These are phyloP conservation scores for Petrocephalus microphthalmus DNA, from an alignment of 2,113 vertebrate genomes.

Conservation along the genomic window DNA sequence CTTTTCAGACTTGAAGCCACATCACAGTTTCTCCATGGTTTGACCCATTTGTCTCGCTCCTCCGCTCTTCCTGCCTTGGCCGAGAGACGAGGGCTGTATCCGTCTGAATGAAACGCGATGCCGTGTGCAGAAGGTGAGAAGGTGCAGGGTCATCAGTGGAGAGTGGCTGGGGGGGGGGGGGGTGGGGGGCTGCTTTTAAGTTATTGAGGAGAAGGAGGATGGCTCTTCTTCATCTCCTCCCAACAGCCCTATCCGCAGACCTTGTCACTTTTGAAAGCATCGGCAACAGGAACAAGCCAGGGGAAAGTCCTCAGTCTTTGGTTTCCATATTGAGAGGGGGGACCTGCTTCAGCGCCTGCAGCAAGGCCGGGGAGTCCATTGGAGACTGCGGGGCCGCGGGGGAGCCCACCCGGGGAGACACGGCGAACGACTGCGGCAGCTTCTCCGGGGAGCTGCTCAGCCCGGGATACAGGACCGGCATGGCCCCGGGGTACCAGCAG, in stretches of 20 bases:
- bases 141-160: neutral
- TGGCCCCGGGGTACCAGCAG: conserved; percentile 83
- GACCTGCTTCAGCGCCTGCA: conserved; percentile 83
- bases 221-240: neutral
- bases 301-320: conserved; percentile 77
- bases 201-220: conserved; percentile 7
- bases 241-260: neutral
- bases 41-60: conserved; percentile 5
- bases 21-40: conserved; percentile 54
- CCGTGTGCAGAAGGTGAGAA: conserved; percentile 16
- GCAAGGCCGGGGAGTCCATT: conserved; percentile 74
- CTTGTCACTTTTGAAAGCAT: neutral
- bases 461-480: conserved; percentile 79
- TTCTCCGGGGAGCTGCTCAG: conserved; percentile 71
- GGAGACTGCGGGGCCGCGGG: conserved; percentile 61
- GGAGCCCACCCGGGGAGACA: conserved; percentile 77
- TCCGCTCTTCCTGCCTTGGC: neutral
- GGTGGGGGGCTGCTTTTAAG: neutral
- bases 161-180: neutral
- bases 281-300: neutral
- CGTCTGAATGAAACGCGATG: neutral
- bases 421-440: conserved; percentile 61
- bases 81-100: conserved; percentile 14
- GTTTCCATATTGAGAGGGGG: conserved; percentile 81
- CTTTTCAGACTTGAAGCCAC: conserved; percentile 24